Base-by-base conservation (phyloP, 2,113 vertebrate genomes). In the Damaliscus lunatus region DNA sequence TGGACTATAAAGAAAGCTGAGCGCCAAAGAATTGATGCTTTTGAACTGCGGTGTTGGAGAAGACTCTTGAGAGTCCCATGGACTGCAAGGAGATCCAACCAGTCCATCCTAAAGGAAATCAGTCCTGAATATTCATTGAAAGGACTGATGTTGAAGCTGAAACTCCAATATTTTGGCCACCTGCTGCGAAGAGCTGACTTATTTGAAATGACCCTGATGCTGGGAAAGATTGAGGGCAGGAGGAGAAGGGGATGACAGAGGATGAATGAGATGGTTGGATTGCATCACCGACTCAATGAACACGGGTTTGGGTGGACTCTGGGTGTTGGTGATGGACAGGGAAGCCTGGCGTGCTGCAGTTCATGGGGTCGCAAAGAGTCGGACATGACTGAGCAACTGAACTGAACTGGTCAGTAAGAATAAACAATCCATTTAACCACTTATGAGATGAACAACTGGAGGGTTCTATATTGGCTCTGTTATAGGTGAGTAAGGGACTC, bases 1-100 rank as follows among this genome's bases (percentile, higher is more conserved):
- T 64, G 27, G 11, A 29, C 27, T 60, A 6, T 60, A 13, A 64
- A 64, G 62, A 64, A n/a, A 17, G 15, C 31, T 64, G 15, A 64
- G 62, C 1, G 0, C 31, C 1, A 3, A n/a, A 64, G 1, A n/a
- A 64, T 17, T n/a, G 31, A 64, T 64, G 62, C 15, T n/a, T 64
- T 64, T 64, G 62, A 64, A n/a, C 31, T 64, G 62, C n/a, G 7
- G 15, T 64, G 15, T 4, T 64, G 31, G 31, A 64, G 62, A 64
- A 64, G 31, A n/a, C 31, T 64, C 62, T n/a, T 64, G 31, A n/a
- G 62, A n/a, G 7, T 64, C 31, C 7, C 33, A 17, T n/a, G 62
- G 15, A n/a, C 3, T 17, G 62, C 62, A 64, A 64, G 62, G 62
- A 64, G 33, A 64, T 64, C 62, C 33, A 64, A n/a, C 62, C 33